These are phyloP conservation scores for Festucalex cinctus DNA, from an alignment of 2,113 vertebrate genomes.

Conservation along the genomic window DNA sequence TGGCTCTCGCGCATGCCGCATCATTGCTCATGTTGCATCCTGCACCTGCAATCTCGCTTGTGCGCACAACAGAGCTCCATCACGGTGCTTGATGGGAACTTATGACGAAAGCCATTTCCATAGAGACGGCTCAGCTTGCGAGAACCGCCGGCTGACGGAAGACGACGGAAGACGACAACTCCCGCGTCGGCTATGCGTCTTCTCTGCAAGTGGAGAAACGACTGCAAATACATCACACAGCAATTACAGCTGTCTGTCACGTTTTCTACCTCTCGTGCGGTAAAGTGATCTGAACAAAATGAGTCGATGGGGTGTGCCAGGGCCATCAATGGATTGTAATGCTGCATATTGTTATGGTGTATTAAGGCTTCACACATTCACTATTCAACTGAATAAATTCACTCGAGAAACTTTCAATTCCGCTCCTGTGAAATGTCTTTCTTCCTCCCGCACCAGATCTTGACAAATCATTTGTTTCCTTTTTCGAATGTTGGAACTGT, in stretches of 20 bases:
- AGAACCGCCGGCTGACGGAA: slow-evolving; percentile 22
- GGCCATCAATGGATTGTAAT: neutral
- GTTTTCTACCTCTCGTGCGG: no score
- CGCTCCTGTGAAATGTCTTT: neutral
- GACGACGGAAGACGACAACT: neutral
- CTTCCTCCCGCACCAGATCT: neutral
- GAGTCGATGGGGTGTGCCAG: no score
- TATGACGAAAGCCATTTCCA: slow-evolving; percentile 72
- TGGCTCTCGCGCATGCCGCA: slow-evolving; percentile 7
- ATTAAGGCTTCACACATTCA: neutral
- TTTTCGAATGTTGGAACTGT: neutral
- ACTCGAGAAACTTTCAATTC: neutral
- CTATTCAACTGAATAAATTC: neutral
- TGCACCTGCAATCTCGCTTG: slow-evolving; percentile 36
- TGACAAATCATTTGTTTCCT: neutral
- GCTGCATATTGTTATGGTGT: neutral
- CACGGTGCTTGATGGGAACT: slow-evolving; percentile 42
- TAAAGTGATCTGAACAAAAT: no score
- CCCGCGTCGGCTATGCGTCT: no score
- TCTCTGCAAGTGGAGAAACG: no score
- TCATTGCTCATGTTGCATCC: slow-evolving; percentile 33
- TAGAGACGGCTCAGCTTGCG: slow-evolving; percentile 60
- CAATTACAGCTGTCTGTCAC: no score
- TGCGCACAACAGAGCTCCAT: slow-evolving; percentile 44
- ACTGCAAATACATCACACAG: no score